Evolutionary conservation across 2,888 invertebrate genomes (phyloP).

Genomic region (Polyommatus iphigenia): DNA sequence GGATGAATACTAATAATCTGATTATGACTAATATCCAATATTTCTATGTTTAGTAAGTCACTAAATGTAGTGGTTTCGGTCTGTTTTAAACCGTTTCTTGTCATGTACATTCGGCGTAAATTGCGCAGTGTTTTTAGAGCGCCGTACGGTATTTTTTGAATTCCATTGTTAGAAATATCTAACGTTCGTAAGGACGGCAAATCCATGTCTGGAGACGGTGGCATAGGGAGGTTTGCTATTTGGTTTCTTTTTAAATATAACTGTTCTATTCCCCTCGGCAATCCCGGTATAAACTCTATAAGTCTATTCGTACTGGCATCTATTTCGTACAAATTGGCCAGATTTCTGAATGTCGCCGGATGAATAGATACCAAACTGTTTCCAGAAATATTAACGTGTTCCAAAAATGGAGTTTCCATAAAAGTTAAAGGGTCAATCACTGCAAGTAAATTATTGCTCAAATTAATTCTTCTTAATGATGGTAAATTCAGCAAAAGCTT

Average conservation of each 20-base stretch:
- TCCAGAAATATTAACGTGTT: slow-evolving; percentile 88
- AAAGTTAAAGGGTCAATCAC: slow-evolving; percentile 87
- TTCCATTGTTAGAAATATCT: slow-evolving; percentile 87
- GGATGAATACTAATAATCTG: slow-evolving; percentile 84
- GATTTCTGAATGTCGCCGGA: slow-evolving; percentile 87
- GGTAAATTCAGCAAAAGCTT: slow-evolving; percentile 87
- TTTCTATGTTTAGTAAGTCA: slow-evolving; percentile 85
- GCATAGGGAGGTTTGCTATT: slow-evolving; percentile 82
- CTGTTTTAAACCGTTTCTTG: slow-evolving; percentile 85
- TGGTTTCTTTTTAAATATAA: slow-evolving; percentile 86
- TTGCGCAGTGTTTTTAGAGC: slow-evolving; percentile 84
- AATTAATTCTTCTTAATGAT: slow-evolving; percentile 86
- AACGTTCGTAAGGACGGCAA: slow-evolving; percentile 86
- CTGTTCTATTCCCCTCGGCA: slow-evolving; percentile 88
- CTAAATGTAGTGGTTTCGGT: slow-evolving; percentile 85
- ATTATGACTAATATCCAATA: slow-evolving; percentile 87
- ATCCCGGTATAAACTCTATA: slow-evolving; percentile 87
- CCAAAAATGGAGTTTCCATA: slow-evolving; percentile 85
- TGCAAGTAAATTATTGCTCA: slow-evolving; percentile 86
- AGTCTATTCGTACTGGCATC: slow-evolving; percentile 88
- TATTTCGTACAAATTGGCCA: slow-evolving; percentile 88
- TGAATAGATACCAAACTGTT: slow-evolving; percentile 86
- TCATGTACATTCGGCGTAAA: slow-evolving; percentile 84
- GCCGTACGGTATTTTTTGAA: slow-evolving; percentile 84
- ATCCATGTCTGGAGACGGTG: slow-evolving; percentile 84